Percentiles rank a stretch among this genome's conserved stretches.
Evolutionary conservation across 1,140 invertebrate genomes (phyloP).

Genomic region (Chlorops oryzae): DNA sequence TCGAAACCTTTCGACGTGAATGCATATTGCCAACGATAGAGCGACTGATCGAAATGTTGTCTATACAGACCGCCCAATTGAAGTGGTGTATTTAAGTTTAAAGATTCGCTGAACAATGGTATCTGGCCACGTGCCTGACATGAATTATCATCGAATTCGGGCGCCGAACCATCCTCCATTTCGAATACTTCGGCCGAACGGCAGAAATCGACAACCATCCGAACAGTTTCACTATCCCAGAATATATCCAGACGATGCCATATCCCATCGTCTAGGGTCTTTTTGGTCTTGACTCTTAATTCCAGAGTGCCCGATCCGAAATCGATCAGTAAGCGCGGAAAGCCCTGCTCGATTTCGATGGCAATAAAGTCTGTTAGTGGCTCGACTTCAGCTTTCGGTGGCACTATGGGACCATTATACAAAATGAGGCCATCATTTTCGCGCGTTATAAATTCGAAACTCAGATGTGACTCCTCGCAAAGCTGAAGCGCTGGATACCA

Average conservation of each 20-base stretch:
- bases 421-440: conserved; percentile 59
- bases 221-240: conserved; percentile 56
- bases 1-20: conserved; percentile 55
- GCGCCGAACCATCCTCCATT: conserved; percentile 53
- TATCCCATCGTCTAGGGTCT: conserved; percentile 57
- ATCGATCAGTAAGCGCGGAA: conserved; percentile 59
- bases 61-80: conserved; percentile 60
- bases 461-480: conserved; percentile 62
- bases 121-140: conserved; percentile 58
- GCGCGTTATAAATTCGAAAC: conserved; percentile 63
- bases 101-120: conserved; percentile 60
- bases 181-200: conserved; percentile 51
- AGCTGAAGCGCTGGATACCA: conserved; percentile 63
- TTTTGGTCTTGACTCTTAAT: conserved; percentile 54
- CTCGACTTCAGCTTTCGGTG: conserved; percentile 52
- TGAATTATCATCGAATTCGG: conserved; percentile 54
- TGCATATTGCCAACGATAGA: conserved; percentile 52
- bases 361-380: conserved; percentile 61
- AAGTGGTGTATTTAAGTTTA: conserved; percentile 64
- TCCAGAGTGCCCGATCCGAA: conserved; percentile 63
- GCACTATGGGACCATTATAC: conserved; percentile 65
- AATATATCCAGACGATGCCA: conserved; percentile 67
- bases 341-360: conserved; percentile 59
- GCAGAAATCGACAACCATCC: conserved; percentile 62
- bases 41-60: conserved; percentile 51